Evolutionary conservation across 2,797 vertebrate species (phyloP), one percentile per base, ranked within the genome.

Genomic region (Enteromius viviparus): DNA sequence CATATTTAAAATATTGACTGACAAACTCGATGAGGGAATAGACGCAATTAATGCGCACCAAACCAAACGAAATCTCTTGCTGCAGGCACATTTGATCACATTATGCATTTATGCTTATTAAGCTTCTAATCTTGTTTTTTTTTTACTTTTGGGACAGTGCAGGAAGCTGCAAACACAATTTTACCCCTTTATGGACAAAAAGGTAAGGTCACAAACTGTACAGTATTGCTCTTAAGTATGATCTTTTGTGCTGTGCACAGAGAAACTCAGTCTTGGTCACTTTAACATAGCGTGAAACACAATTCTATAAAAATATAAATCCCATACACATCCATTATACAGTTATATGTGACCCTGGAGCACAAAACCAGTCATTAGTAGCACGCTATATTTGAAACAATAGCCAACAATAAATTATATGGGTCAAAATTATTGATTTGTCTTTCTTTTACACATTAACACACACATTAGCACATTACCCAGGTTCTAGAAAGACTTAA

Each of bases 1-100:
- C 32, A 9, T 26, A 58, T 40, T 75, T 29, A 29, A 19, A 62
- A 21, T 21, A 70, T 49, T 78, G 74, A 76, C 17, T 70, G 74
- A 77, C 81, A 70, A 69, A 78, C 53, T 14, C 21, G 15, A 70
- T 23, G 19, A 82, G 81, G 64, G 51, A 68, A 58, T 37, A 70
- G 64, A 23, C 29, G 2, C 37, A 23, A 64, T 69, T 77, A 76
- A 76, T 47, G 9, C 6, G 19, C 4, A 49, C 5, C 40, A 49
- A 47, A 45, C 70, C 40, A 78, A 49, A 70, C 21, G 3, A 1
- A 62, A 71, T 26, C n/a, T 47, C 64, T 69, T 77, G 21, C 34
- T 1, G 26, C 15, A 5, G 34, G n/a, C 29, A 34, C 6, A 68
- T 55, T 19, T 69, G 14, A 77, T 60, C 34, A 32, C 26, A 69